phyloP scores from a whole-genome alignment of 2,113 vertebrate species.

The Catharus bicknelli region DNA sequence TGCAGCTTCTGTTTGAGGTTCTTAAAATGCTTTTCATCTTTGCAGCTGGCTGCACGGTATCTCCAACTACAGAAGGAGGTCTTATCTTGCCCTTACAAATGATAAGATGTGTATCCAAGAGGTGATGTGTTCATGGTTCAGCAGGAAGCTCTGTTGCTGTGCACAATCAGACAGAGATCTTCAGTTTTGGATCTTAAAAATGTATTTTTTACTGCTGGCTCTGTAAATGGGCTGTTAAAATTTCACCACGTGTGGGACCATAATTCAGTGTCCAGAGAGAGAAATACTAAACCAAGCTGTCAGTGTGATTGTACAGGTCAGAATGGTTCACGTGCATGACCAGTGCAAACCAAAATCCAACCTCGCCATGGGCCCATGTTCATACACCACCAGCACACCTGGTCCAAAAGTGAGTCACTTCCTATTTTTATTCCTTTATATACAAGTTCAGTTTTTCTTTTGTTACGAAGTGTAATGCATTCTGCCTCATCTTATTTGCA shows the following conservation, averaged over 20 bases:
- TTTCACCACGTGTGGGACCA: not conserved
- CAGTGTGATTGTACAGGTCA: not conserved
- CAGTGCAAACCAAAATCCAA: not conserved
- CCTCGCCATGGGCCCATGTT: fast-evolving
- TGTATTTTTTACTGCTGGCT: not conserved
- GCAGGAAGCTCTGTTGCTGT: not conserved
- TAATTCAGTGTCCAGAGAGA: not conserved
- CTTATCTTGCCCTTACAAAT: slow-evolving; percentile 21
- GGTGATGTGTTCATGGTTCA: not conserved
- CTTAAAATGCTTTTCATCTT: slow-evolving; percentile 18
- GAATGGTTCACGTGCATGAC: not conserved
- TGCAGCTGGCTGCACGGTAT: not conserved
- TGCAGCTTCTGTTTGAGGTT: slow-evolving; percentile 17
- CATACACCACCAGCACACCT: not conserved
- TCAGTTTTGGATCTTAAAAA: not conserved
- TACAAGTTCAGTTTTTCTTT: not conserved
- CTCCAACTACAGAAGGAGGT: not conserved
- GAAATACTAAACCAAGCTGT: not conserved
- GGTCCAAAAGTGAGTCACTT: not conserved
- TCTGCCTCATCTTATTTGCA: slow-evolving; percentile 42
- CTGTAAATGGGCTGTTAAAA: not conserved
- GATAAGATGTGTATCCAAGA: not conserved
- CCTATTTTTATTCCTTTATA: not conserved
- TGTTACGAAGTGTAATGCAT: not conserved
- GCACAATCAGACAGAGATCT: not conserved